A percentile compares a stretch with the other conserved stretches of the same genome.
These are phyloP conservation scores for Catocala sponsa DNA, from an alignment of 2,888 invertebrate genomes.

Conservation along the genomic window DNA sequence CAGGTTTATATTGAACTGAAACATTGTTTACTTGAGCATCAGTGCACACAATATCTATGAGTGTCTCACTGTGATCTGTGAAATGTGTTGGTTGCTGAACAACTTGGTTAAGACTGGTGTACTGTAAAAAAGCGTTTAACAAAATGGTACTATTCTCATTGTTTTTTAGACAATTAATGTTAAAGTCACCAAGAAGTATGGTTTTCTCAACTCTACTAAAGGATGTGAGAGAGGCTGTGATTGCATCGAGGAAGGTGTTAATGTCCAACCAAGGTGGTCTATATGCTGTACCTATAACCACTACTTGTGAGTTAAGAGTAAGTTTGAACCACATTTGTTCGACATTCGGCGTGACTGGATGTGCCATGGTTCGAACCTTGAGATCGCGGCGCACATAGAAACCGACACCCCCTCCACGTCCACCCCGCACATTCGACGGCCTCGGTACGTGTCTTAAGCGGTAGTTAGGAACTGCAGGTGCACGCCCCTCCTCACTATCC, in stretches of 20 bases:
- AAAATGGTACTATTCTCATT: neutral
- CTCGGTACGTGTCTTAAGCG: too few species aligned
- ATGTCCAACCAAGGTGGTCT: conserved; percentile 7
- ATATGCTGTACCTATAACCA: conserved; percentile 4
- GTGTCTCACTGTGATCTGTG: neutral
- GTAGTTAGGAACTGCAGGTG: conserved; percentile 5
- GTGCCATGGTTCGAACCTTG: too few species aligned
- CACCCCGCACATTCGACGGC: too few species aligned
- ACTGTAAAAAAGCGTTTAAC: neutral
- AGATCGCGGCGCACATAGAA: too few species aligned
- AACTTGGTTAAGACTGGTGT: too few species aligned
- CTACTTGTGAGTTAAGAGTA: too few species aligned
- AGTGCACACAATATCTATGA: neutral
- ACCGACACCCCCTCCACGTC: too few species aligned
- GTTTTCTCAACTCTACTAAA: neutral
- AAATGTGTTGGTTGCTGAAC: neutral
- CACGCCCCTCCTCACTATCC: conserved; percentile 7
- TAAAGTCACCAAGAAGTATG: conserved; percentile 6
- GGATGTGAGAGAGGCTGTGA: neutral
- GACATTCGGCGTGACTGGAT: too few species aligned
- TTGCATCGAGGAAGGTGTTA: neutral
- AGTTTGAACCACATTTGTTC: too few species aligned
- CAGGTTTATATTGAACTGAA: neutral
- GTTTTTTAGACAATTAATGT: neutral
- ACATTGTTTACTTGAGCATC: neutral